Base-by-base conservation (phyloP, 1,140 invertebrate species). In the Anastatus disparis region DNA sequence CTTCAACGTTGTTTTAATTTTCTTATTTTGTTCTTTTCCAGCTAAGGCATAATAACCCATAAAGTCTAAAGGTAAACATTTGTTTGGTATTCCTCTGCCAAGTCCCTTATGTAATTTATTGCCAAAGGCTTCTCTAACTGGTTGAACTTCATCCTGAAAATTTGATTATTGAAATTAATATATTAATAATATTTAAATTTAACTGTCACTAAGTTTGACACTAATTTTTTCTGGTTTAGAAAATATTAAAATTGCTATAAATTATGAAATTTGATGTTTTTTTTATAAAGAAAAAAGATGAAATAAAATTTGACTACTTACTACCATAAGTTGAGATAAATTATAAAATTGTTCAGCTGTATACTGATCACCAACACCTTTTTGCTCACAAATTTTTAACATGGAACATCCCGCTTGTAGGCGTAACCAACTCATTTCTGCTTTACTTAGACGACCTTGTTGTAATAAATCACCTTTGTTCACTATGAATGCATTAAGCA, bases 311-410 rank as follows among this genome's bases (percentile, higher is more conserved):
- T 29, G 17, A 48, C 44, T 58, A 88, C 91, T 86, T 82, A 94
- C 93, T 81, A 92, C 91, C 90, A 98, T 95, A 10, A 98, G 89
- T 77, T 93, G 91, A 0, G 96, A 96, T 15, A 98, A 87, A 77
- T 94, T 94, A 81, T 97, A 97, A 86, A 97, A 99, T 85, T 98
- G 97, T 78, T 97, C 95, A 1, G 94, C 92, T 10, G 93, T 95
- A 77, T 96, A 96, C 79, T 97, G 94, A 86, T 98, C 96, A 17
- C 95, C 94, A 50, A 97, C 97, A 66, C 94, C 95, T 82, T 96
- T 96, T 80, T 97, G 95, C 80, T 98, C 96, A 84, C 95, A 97
- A 42, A 98, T 93, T 85, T 98, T 98, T 24, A 99, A 84, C 93
- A 99, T 97, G 15, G 95, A 95, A 81, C 93, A 94, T 26, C 96